Evolutionary conservation across 2,888 invertebrate species (phyloP).

Genomic region (Dryococelus australis): DNA sequence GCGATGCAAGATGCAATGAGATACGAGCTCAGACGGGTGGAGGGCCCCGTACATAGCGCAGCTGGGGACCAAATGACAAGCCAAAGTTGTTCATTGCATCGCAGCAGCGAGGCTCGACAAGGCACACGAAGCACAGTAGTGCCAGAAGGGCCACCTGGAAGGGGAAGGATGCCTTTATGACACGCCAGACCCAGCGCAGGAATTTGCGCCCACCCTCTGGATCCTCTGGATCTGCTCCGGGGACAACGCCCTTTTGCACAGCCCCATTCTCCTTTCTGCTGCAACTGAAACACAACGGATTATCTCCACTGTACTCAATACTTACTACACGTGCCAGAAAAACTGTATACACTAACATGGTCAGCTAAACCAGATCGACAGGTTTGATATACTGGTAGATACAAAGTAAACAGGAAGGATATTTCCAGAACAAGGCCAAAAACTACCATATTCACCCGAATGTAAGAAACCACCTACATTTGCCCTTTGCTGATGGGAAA

Average conservation of each 20-base stretch:
- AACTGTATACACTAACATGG: too few species aligned
- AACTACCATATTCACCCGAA: too few species aligned
- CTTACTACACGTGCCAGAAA: too few species aligned
- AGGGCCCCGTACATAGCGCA: conserved; percentile 77
- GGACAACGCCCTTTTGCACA: background rate
- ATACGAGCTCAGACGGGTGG: conserved; percentile 32
- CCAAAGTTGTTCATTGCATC: conserved; percentile 79
- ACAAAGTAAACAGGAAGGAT: too few species aligned
- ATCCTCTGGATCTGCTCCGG: conserved; percentile 55
- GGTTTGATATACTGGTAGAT: too few species aligned
- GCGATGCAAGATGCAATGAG: background rate
- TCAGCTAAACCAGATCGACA: too few species aligned
- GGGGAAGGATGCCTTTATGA: conserved; percentile 75
- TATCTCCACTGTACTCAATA: too few species aligned
- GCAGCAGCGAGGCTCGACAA: conserved; percentile 79
- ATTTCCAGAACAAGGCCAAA: too few species aligned
- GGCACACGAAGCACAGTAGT: conserved; percentile 74
- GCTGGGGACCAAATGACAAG: conserved; percentile 78
- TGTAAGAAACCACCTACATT: too few species aligned
- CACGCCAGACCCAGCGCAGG: conserved; percentile 73
- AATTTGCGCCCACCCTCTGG: conserved; percentile 62
- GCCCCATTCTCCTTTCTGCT: background rate
- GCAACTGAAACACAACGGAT: background rate
- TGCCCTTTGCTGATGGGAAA: too few species aligned
- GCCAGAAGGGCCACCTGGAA: conserved; percentile 79